These are phyloP conservation scores for Saiga tatarica DNA, from an alignment of 2,113 vertebrate genomes.

Conservation along the genomic window DNA sequence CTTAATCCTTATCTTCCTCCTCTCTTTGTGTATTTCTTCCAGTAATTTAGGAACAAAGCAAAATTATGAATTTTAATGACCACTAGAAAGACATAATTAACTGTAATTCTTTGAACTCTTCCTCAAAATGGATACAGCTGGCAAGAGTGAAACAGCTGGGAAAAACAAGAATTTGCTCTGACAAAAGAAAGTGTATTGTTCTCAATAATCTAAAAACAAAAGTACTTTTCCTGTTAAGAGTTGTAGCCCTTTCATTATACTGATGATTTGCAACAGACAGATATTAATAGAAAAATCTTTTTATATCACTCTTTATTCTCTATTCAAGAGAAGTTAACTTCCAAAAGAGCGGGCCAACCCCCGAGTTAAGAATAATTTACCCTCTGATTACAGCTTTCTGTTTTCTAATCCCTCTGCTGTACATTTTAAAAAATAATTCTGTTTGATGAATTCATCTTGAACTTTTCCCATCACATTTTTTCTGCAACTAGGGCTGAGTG, in stretches of 20 bases:
- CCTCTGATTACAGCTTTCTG: not conserved
- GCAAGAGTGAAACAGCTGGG: not conserved
- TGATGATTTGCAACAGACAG: not conserved
- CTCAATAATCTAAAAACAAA: conserved; percentile 36
- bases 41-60: not conserved
- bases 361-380: not conserved
- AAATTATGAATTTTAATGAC: conserved; percentile 23
- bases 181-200: conserved; percentile 4
- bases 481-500: not conserved
- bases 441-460: not conserved
- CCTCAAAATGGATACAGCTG: not conserved
- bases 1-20: not conserved
- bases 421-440: not conserved
- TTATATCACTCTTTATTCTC: conserved; percentile 38
- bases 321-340: conserved; percentile 21
- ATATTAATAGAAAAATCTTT: conserved; percentile 50
- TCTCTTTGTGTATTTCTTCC: not conserved
- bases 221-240: not conserved
- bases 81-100: not conserved
- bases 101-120: not conserved
- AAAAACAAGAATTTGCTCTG: conserved; percentile 21
- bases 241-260: not conserved
- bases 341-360: not conserved
- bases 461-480: not conserved
- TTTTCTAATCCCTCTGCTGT: not conserved